Evolutionary conservation across 2,113 vertebrate genomes (phyloP), one percentile per base, ranked within the genome.

Genomic region (Abramis brama): DNA sequence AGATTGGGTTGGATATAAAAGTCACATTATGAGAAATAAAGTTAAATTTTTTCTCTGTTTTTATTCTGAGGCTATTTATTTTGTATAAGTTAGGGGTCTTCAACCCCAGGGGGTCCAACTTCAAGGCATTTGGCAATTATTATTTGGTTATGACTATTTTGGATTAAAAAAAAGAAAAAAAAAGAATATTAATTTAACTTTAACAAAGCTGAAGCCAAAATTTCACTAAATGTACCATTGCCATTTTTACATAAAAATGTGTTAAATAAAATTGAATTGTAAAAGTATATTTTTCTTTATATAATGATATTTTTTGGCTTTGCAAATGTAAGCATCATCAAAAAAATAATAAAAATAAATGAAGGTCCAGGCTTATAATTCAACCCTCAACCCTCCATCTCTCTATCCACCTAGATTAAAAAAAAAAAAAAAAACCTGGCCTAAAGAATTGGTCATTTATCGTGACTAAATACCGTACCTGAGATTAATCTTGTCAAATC

Each of bases 401-500:
- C 36, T 45, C 19, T 73, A 73, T 43, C 11, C 39, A 74, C 12
- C 23, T 15, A 47, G 17, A 9, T 25, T 25, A 3, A 6, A 30
- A 66, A 30, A 43, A 6, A 30, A 66, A 30, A 43, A 7, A 39
- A 30, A 19, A 21, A 1, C 33, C 33, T 36, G 66, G 17, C 19
- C 25, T 30, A 9, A 50, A 64, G 45, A 84, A 78, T n/a, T 71
- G 33, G 73, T 76, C 1, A 68, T 25, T 71, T 55, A 30, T 86
- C 21, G 21, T 64, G 47, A 45, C 9, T 39, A 6, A 8, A 50
- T 17, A 10, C 0, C 1, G 3, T n/a, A 47, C 17, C 27, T 25
- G 36, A 27, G n/a, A 45, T 64, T 55, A 66, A 43, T 75, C 73
- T 47, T 79, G 57, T 85, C 23, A 70, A 70, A 88, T 50, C 77